phyloP scores from a whole-genome alignment of 2,888 invertebrate species.

The Fragum fragum region DNA sequence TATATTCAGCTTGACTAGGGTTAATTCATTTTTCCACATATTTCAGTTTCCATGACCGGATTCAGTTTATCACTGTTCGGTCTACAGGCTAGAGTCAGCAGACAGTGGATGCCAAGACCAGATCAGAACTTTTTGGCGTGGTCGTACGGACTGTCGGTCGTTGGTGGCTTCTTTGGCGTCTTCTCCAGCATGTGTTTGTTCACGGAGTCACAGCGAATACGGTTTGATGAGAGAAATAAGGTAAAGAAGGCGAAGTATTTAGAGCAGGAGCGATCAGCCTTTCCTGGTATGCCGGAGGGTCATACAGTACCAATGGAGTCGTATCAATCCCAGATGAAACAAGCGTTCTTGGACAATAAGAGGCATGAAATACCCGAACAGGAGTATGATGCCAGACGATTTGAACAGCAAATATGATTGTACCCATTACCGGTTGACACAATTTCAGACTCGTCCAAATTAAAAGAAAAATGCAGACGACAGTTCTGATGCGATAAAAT shows the following conservation, averaged over 20 bases:
- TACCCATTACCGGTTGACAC: too few species aligned
- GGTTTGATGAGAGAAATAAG: slow-evolving; percentile 26
- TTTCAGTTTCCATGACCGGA: slow-evolving; percentile 92
- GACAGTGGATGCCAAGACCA: slow-evolving; percentile 95
- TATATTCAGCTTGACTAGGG: too few species aligned
- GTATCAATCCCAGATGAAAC: neutral
- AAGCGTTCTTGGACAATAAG: neutral
- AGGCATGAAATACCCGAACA: neutral
- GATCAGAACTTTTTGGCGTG: slow-evolving; percentile 98
- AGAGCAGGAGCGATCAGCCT: neutral
- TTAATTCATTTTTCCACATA: neutral
- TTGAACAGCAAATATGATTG: neutral
- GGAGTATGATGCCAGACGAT: neutral
- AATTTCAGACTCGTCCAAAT: too few species aligned
- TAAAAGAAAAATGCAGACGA: too few species aligned
- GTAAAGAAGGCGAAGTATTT: neutral
- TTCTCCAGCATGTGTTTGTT: slow-evolving; percentile 80
- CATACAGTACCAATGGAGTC: neutral
- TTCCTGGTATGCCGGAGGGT: neutral
- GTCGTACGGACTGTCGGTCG: slow-evolving; percentile 95
- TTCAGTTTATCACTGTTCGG: slow-evolving; percentile 92
- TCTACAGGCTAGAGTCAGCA: slow-evolving; percentile 90
- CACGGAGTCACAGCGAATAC: slow-evolving; percentile 67
- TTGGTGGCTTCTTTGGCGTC: slow-evolving; percentile 88
- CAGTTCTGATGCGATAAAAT: too few species aligned